phyloP scores from a whole-genome alignment of 2,113 vertebrate species.

The Micronycteris hirsuta region DNA sequence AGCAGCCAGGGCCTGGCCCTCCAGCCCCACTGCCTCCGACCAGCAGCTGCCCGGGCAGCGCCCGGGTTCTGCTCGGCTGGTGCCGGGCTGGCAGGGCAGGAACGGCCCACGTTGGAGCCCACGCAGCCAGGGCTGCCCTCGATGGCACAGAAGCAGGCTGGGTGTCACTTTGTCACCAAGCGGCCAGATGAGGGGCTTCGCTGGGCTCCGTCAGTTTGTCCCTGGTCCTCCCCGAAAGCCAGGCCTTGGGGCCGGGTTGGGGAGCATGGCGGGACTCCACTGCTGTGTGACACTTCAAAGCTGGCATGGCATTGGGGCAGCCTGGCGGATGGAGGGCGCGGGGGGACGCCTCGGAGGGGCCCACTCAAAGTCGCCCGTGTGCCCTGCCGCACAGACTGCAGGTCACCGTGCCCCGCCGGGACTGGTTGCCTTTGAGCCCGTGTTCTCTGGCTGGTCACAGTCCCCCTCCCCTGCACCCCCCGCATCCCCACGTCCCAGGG shows the following conservation, averaged over 20 bases:
- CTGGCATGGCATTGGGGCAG: conserved; percentile 75
- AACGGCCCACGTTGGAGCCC: not conserved
- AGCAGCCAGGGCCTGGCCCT: too few relatives aligned
- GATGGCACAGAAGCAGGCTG: not conserved
- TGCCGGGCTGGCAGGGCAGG: not conserved
- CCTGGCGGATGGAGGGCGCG: not conserved
- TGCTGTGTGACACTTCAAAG: conserved; percentile 95
- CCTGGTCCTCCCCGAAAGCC: not conserved
- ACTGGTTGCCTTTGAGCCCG: conserved; percentile 64
- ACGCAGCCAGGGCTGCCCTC: fast-evolving
- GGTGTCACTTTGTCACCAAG: fast-evolving
- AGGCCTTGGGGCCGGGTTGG: not conserved
- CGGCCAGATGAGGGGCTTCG: not conserved
- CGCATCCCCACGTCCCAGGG: fast-evolving
- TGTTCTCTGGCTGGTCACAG: not conserved
- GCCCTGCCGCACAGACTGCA: conserved; percentile 52
- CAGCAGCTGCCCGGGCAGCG: not conserved
- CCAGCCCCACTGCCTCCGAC: fast-evolving
- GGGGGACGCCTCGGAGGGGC: conserved; percentile 81
- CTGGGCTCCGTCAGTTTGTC: fast-evolving
- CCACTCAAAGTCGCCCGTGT: conserved; percentile 84
- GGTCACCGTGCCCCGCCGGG: conserved; percentile 53
- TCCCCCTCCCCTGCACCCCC: not conserved
- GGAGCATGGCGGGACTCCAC: conserved; percentile 63
- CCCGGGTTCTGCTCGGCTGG: fast-evolving